Evolutionary conservation across 2,113 vertebrate species (phyloP).

Genomic region (Narcine bancroftii): DNA sequence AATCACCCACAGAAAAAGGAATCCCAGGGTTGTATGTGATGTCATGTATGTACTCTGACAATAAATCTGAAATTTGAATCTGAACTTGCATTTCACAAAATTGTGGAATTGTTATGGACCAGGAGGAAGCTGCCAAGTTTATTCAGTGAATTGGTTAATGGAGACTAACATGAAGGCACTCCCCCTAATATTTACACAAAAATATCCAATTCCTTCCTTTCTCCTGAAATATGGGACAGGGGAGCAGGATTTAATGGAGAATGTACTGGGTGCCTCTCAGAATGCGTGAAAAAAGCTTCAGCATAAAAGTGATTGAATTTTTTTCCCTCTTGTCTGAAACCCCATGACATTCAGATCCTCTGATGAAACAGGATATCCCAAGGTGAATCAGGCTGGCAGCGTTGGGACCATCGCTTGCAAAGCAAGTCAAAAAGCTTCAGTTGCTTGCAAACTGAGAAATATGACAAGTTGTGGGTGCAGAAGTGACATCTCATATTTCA

Average conservation of each 20-base stretch:
- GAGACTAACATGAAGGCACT: not conserved
- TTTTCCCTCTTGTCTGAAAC: not conserved
- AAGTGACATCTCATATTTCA: not conserved
- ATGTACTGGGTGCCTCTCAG: not conserved
- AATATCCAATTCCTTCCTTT: not conserved
- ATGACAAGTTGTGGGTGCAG: not conserved
- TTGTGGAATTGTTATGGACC: no score
- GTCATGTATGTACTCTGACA: no score
- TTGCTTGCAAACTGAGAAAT: not conserved
- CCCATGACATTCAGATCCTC: not conserved
- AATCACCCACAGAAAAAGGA: no score
- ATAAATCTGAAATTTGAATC: no score
- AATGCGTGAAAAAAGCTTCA: not conserved
- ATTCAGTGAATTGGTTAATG: not conserved
- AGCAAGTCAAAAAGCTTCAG: not conserved
- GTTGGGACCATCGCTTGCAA: not conserved
- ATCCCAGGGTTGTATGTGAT: no score
- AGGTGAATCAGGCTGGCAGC: not conserved
- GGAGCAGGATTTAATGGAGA: not conserved
- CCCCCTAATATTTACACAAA: not conserved
- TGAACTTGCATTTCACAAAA: not conserved
- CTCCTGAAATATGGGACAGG: not conserved
- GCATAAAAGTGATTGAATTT: not conserved
- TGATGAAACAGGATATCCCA: not conserved
- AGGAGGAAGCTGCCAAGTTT: no score